Evolutionary conservation across 2,113 vertebrate species (phyloP).

Genomic region (Heterocephalus glaber): DNA sequence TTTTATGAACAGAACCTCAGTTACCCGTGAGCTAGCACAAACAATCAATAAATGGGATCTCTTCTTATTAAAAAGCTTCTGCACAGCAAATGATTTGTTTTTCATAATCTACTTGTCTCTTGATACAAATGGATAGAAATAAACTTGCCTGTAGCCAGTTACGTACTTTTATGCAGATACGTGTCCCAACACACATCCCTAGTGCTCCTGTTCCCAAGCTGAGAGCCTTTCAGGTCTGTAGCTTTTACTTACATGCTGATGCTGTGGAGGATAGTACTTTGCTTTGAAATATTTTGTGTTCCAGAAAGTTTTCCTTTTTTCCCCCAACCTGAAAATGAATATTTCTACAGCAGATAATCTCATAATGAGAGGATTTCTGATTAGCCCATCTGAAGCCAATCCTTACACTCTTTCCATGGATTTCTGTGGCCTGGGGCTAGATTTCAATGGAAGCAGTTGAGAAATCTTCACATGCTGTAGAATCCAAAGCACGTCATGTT

Average conservation of each 20-base stretch:
- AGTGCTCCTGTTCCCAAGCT: background rate
- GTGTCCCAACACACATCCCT: background rate
- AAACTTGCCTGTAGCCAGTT: background rate
- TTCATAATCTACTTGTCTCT: background rate
- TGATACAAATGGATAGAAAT: background rate
- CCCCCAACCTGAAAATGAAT: background rate
- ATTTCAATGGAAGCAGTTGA: background rate
- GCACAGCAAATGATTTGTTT: constrained; percentile 8
- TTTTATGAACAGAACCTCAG: too few relatives aligned
- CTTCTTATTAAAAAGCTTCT: too few relatives aligned
- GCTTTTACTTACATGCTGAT: background rate
- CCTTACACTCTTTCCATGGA: background rate
- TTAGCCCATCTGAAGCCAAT: background rate
- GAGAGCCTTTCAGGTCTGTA: background rate
- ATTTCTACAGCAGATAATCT: constrained; percentile 1
- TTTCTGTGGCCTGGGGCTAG: background rate
- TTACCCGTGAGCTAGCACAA: too few relatives aligned
- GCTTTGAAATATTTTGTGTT: constrained; percentile 20
- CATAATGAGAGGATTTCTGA: background rate
- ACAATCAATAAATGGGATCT: too few relatives aligned
- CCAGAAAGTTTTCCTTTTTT: background rate
- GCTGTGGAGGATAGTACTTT: background rate
- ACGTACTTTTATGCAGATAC: background rate
- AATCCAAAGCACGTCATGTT: constrained; percentile 1
- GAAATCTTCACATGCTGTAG: constrained; percentile 17